Base-by-base conservation (phyloP, 2,113 vertebrate genomes). In the Numenius arquata region DNA sequence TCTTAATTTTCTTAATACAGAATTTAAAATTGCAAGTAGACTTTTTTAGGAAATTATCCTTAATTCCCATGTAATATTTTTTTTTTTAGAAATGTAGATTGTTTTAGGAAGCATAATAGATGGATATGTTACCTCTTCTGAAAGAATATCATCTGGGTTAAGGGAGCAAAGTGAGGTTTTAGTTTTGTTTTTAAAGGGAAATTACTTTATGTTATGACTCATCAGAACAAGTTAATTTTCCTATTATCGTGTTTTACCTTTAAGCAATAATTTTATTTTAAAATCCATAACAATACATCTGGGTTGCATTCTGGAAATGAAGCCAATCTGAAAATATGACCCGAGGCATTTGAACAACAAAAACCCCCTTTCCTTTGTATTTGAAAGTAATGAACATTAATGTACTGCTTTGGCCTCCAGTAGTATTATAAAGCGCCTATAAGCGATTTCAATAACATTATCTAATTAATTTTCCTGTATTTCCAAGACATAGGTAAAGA, bases 151-250 rank as follows among this genome's bases (percentile, higher is more conserved):
- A 88, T 83, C 92, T 94, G 96, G 89, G 34, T 72, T 93, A 94
- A 72, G 73, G 75, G 84, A 91, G 68, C 45, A 94, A 97, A 96
- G 58, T 77, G 85, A 95, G 34, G 38, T 62, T 95, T 96, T 43
- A 73, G 2, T 20, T 95, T 66, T 93, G 83, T 93, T 98, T 97
- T 96, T 90, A 92, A 87, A 96, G 83, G 94, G 86, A 97, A 97
- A 97, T 97, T 94, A 80, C 80, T 97, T 94, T 95, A 91, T 96
- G 94, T 95, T 96, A 94, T 97, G 96, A 97, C 88, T 97, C 95
- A 96, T 96, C 96, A 97, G 95, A 94, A 93, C 85, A 97, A 94
- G 82, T 92, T 97, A 85, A 93, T 96, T 93, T 97, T 93, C 67
- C 41, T 91, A 81, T 92, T 94, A 95, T 73, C 72, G 67, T 95